A percentile compares a stretch with the other conserved stretches of the same genome.
phyloP scores from a whole-genome alignment of 2,888 invertebrate species.

The Ormyrus rosae region DNA sequence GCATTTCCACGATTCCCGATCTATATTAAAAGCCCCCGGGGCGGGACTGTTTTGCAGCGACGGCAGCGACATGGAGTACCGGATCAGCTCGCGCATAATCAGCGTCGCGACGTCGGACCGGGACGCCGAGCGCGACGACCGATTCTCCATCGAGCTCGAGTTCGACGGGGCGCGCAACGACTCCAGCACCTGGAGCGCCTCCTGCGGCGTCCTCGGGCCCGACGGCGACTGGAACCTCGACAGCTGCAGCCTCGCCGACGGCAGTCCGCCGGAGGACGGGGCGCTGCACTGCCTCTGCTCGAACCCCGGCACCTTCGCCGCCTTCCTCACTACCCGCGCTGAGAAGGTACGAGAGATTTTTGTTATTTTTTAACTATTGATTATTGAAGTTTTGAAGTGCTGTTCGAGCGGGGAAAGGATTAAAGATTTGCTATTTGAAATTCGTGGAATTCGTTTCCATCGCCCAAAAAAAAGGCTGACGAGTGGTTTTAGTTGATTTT shows the following conservation, averaged over 20 bases:
- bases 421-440: no score
- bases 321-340: slow-evolving; percentile 78
- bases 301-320: slow-evolving; percentile 81
- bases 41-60: slow-evolving; percentile 75
- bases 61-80: slow-evolving; percentile 82
- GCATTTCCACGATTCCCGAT: no score
- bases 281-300: slow-evolving; percentile 80
- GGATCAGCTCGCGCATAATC: slow-evolving; percentile 80
- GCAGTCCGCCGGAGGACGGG: not conserved
- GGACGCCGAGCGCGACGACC: slow-evolving; percentile 23
- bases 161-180: slow-evolving; percentile 57
- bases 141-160: slow-evolving; percentile 49
- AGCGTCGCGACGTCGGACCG: slow-evolving; percentile 70
- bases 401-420: no score
- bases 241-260: slow-evolving; percentile 76
- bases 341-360: slow-evolving; percentile 61
- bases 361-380: no score
- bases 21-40: not conserved
- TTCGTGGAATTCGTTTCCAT: no score
- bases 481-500: no score
- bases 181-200: slow-evolving; percentile 75
- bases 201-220: slow-evolving; percentile 76
- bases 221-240: slow-evolving; percentile 81
- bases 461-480: no score
- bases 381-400: no score